Evolutionary conservation across 2,797 vertebrate species (phyloP).

Genomic region (Sciurus vulgaris): DNA sequence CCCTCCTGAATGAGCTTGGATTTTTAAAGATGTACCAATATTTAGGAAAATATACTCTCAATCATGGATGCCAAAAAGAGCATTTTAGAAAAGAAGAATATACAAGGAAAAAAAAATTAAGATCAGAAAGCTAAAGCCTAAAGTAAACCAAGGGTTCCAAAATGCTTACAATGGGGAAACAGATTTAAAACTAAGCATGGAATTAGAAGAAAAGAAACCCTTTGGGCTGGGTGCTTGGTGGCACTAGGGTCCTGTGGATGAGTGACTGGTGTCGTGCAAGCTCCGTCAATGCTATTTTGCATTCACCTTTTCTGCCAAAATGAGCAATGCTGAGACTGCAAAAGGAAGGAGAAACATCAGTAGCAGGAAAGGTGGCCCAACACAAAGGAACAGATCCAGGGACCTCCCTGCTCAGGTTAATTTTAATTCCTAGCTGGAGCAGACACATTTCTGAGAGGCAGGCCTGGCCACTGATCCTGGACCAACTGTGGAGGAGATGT

Average conservation of each 20-base stretch:
- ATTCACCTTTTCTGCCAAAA: conserved; percentile 74
- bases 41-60: conserved; percentile 22
- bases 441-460: neutral
- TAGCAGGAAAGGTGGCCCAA: conserved; percentile 50
- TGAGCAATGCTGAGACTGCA: conserved; percentile 33
- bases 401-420: conserved; percentile 47
- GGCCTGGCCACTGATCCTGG: neutral
- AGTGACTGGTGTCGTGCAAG: conserved; percentile 53
- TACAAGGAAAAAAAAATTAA: neutral
- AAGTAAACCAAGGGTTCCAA: conserved; percentile 41
- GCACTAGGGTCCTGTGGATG: conserved; percentile 57
- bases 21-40: conserved; percentile 2
- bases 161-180: conserved; percentile 55
- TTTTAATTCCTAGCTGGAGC: conserved; percentile 69
- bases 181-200: conserved; percentile 35
- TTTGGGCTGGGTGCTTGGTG: conserved; percentile 63
- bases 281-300: conserved; percentile 57
- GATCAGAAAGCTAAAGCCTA: conserved; percentile 44
- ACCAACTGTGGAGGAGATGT: neutral
- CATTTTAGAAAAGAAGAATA: neutral
- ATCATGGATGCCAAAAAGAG: neutral
- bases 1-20: neutral
- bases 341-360: conserved; percentile 66
- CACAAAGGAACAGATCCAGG: conserved; percentile 29
- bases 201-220: conserved; percentile 61